phyloP scores from a whole-genome alignment of 2,888 invertebrate genomes.

The Mechanitis mazaeus region DNA sequence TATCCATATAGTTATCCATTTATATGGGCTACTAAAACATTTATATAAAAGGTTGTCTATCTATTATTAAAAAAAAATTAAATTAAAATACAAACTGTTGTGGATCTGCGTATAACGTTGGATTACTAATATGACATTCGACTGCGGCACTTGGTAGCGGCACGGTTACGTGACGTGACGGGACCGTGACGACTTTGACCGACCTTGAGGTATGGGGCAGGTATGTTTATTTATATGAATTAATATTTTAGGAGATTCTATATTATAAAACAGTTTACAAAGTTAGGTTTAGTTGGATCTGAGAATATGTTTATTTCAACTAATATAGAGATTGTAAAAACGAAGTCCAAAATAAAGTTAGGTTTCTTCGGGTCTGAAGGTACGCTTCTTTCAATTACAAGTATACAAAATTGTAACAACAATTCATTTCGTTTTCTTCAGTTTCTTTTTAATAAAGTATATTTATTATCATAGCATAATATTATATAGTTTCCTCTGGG shows the following conservation, averaged over 20 bases:
- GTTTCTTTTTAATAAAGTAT: too few species aligned
- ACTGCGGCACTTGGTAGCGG: constrained; percentile 56
- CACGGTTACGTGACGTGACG: constrained; percentile 39
- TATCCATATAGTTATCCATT: too few species aligned
- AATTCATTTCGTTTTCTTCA: too few species aligned
- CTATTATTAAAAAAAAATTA: background rate
- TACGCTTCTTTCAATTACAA: too few species aligned
- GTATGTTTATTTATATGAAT: constrained; percentile 25
- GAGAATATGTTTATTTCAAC: background rate
- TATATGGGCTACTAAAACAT: background rate
- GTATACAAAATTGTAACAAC: too few species aligned
- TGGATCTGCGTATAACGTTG: constrained; percentile 42
- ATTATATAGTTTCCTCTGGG: too few species aligned
- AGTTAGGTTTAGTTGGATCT: background rate
- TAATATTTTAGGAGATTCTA: constrained; percentile 13
- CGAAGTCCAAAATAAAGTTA: too few species aligned
- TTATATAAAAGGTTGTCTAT: constrained; percentile 5
- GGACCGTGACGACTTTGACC: constrained; percentile 39
- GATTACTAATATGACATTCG: constrained; percentile 65
- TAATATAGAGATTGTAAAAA: too few species aligned
- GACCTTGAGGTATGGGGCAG: constrained; percentile 34
- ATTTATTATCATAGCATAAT: too few species aligned
- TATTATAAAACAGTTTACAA: background rate
- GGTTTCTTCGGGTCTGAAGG: too few species aligned
- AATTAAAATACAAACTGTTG: constrained; percentile 44